Conservation (phyloP, 2,888 invertebrate genomes). For the Drosophila monieri region DNA sequence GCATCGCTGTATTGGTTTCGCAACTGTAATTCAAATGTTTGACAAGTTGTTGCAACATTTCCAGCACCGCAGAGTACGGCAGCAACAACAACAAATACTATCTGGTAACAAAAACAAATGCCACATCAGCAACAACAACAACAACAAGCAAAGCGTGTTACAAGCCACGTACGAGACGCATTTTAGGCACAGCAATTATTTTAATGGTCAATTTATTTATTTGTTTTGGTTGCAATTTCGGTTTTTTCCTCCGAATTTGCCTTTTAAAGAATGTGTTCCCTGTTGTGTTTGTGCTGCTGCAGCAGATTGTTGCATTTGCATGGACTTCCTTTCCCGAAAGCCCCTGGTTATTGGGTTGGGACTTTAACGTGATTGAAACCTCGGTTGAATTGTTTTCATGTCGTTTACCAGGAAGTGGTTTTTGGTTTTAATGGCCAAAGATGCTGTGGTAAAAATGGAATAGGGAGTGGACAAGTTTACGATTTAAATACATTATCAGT, state of each 20-base stretch:
- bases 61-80: conserved; percentile 32
- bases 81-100: conserved; percentile 25
- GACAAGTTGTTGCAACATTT: conserved; percentile 79
- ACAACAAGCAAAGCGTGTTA: conserved; percentile 67
- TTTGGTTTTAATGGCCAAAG: conserved; percentile 20
- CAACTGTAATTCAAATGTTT: conserved; percentile 80
- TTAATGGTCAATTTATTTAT: conserved; percentile 81
- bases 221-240: conserved; percentile 62
- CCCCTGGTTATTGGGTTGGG: conserved; percentile 22
- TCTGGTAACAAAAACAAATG: conserved; percentile 36
- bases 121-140: conserved; percentile 41
- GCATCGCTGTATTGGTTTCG: conserved; percentile 58
- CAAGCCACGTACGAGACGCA: conserved; percentile 74
- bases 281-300: conserved; percentile 27
- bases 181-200: conserved; percentile 80
- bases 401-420: conserved; percentile 33
- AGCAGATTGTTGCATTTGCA: conserved; percentile 53
- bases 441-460: neutral
- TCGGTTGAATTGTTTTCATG: conserved; percentile 59
- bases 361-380: conserved; percentile 68
- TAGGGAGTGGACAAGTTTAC: neutral
- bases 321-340: conserved; percentile 48
- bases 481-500: no score
- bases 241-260: conserved; percentile 55
- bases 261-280: conserved; percentile 70